These are phyloP conservation scores for Nycticebus coucang DNA, from an alignment of 2,113 vertebrate genomes.

Conservation along the genomic window DNA sequence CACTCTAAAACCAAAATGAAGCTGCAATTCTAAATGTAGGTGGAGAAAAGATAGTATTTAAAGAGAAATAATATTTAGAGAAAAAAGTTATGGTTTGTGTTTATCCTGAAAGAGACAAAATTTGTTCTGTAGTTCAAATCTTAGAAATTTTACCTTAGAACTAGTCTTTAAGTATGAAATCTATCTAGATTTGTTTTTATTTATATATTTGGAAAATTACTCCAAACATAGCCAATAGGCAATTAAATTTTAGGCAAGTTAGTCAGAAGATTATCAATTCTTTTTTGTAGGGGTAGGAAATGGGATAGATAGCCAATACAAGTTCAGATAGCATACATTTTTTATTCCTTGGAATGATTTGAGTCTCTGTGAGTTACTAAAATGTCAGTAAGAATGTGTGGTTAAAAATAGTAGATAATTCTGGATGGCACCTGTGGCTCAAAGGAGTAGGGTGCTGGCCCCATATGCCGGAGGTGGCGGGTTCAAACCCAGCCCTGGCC, in stretches of 20 bases:
- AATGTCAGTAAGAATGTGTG: not conserved
- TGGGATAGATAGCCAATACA: not conserved
- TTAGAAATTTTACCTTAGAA: not conserved
- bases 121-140: not conserved
- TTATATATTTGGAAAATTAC: not conserved
- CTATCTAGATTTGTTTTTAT: not conserved
- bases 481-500: too few species aligned
- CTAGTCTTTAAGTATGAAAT: not conserved
- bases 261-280: not conserved
- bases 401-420: not conserved
- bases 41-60: not conserved
- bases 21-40: not conserved
- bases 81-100: not conserved
- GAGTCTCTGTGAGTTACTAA: conserved; percentile 24
- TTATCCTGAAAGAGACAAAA: not conserved
- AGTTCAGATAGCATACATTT: not conserved
- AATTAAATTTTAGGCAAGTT: not conserved
- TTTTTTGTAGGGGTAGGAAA: not conserved
- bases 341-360: not conserved
- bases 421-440: too few species aligned
- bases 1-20: not conserved
- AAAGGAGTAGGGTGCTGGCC: too few species aligned
- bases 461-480: too few species aligned
- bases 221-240: not conserved
- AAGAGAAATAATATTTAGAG: too few species aligned